These are phyloP conservation scores for Bolborhynchus lineola DNA, from an alignment of 2,113 vertebrate species.

Conservation along the genomic window DNA sequence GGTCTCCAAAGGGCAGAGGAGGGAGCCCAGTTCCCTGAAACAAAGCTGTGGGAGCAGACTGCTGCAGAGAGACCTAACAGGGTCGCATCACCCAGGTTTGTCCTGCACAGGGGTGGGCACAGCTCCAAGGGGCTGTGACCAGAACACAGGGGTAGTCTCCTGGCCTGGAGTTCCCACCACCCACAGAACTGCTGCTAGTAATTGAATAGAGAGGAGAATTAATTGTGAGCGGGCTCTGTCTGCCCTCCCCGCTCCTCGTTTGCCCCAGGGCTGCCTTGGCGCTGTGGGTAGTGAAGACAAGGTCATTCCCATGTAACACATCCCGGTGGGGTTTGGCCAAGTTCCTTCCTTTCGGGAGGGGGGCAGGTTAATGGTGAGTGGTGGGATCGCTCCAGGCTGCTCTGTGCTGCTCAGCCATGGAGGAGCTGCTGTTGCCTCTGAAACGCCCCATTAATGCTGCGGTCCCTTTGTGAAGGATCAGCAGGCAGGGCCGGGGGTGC, in stretches of 20 bases:
- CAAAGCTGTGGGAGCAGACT: neutral
- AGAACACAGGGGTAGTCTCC: neutral
- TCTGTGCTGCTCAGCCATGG: slow-evolving; percentile 71
- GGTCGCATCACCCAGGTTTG: neutral
- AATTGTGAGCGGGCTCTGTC: neutral
- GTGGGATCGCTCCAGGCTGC: slow-evolving; percentile 69
- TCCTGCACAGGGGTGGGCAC: neutral
- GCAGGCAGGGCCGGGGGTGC: neutral
- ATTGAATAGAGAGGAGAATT: slow-evolving; percentile 48
- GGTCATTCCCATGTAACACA: slow-evolving; percentile 75
- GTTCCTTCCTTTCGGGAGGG: neutral
- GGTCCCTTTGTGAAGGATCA: slow-evolving; percentile 50
- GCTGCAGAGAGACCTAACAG: neutral
- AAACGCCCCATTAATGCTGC: slow-evolving; percentile 73
- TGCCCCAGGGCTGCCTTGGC: slow-evolving; percentile 35
- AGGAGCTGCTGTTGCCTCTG: slow-evolving; percentile 70
- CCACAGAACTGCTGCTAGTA: neutral
- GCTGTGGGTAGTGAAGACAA: slow-evolving; percentile 67
- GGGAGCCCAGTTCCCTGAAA: neutral
- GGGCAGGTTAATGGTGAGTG: slow-evolving; percentile 52
- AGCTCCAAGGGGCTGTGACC: neutral
- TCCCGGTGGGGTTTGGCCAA: slow-evolving; percentile 30
- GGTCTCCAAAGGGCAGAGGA: neutral
- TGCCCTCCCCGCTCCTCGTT: neutral
- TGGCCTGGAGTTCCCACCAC: neutral